Evolutionary conservation across 2,113 vertebrate species (phyloP).

Genomic region (Noctilio leporinus): DNA sequence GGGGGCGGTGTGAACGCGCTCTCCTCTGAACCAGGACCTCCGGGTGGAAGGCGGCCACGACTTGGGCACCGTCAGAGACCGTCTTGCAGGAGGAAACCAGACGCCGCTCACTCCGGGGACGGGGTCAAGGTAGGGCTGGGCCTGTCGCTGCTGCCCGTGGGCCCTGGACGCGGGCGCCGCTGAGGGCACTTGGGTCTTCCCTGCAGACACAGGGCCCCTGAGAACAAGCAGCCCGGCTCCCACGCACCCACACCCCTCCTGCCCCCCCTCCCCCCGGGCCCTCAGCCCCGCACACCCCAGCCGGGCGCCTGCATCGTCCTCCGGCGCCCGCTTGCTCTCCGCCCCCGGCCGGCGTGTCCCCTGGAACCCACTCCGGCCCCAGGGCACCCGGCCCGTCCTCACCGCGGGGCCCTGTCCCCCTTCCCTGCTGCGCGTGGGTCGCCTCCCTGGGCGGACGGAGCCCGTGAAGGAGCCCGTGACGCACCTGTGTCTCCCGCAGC

Average conservation of each 20-base stretch:
- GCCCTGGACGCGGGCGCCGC: not conserved
- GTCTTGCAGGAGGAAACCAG: not conserved
- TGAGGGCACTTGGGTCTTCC: not conserved
- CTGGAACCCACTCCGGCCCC: not conserved
- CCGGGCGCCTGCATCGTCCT: no score
- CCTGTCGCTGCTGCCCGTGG: accelerated
- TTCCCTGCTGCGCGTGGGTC: not conserved
- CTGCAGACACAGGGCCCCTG: not conserved
- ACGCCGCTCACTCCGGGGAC: not conserved
- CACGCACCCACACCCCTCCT: not conserved
- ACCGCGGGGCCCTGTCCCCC: not conserved
- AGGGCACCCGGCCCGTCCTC: no score
- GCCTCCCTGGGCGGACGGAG: accelerated
- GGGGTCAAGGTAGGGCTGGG: not conserved
- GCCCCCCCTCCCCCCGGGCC: no score
- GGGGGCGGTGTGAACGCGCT: no score
- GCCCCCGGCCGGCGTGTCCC: not conserved
- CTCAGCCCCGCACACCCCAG: no score
- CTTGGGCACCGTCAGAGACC: constrained; percentile 43
- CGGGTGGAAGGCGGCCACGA: constrained; percentile 30
- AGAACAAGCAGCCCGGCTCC: not conserved
- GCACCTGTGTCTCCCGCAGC: constrained; percentile 46
- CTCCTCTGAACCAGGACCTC: no score
- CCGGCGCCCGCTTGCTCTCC: not conserved
- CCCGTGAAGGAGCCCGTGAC: not conserved